Evolutionary conservation across 1,140 invertebrate genomes (phyloP).

Genomic region (Brachionus calyciflorus): DNA sequence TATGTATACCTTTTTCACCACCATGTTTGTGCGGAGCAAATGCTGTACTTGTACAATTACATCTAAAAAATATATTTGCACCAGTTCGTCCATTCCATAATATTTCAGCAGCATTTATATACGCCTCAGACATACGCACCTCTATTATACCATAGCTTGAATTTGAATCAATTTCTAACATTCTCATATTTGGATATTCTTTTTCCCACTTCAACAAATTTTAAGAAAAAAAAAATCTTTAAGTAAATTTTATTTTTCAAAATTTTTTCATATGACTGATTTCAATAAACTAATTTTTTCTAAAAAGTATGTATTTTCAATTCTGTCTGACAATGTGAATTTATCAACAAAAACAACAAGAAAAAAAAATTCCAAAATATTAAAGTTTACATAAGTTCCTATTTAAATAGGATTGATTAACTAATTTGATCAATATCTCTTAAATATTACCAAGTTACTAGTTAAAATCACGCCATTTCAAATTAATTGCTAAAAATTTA

Average conservation of each 20-base stretch:
- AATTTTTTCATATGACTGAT: not conserved
- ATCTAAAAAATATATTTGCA: constrained; percentile 59
- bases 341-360: too few relatives aligned
- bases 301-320: too few relatives aligned
- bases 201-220: constrained; percentile 44
- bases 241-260: constrained; percentile 38
- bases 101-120: constrained; percentile 42
- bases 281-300: too few relatives aligned
- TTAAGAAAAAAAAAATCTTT: constrained; percentile 24
- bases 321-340: too few relatives aligned
- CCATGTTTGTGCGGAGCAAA: constrained; percentile 97
- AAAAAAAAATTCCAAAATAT: too few relatives aligned
- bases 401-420: too few relatives aligned
- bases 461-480: too few relatives aligned
- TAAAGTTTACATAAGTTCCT: too few relatives aligned
- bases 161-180: constrained; percentile 43
- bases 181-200: constrained; percentile 35
- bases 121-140: not conserved
- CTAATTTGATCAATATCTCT: too few relatives aligned
- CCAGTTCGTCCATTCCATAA: constrained; percentile 41
- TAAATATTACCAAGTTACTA: too few relatives aligned
- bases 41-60: constrained; percentile 94
- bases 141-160: constrained; percentile 23
- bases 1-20: constrained; percentile 93
- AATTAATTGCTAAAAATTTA: too few relatives aligned